These are phyloP conservation scores for Grus americana DNA, from an alignment of 2,113 vertebrate species.

Conservation along the genomic window DNA sequence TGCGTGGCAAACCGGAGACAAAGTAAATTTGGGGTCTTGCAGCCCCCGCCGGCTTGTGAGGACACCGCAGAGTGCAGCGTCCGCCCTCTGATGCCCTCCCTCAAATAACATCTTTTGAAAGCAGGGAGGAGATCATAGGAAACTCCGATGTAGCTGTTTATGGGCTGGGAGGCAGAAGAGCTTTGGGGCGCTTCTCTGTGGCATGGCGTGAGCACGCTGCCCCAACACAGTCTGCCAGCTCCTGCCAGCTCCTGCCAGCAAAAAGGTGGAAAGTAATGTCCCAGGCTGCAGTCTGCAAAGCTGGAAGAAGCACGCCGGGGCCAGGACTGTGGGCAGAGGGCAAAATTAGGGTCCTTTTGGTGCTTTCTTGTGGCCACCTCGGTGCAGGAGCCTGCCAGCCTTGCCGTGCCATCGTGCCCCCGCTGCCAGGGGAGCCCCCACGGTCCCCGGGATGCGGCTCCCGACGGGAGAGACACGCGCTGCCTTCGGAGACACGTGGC, in stretches of 20 bases:
- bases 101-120: background rate
- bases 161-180: background rate
- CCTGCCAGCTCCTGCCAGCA: background rate
- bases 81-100: background rate
- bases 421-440: fast-evolving
- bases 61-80: background rate
- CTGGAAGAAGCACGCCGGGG: fast-evolving
- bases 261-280: background rate
- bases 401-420: background rate
- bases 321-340: background rate
- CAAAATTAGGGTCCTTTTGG: background rate
- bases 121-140: fast-evolving
- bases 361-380: background rate
- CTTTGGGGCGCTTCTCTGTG: background rate
- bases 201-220: background rate
- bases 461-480: background rate
- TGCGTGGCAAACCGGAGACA: background rate
- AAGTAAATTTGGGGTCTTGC: background rate
- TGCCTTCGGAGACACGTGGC: background rate
- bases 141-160: background rate
- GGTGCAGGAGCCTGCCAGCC: background rate
- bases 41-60: background rate
- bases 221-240: background rate
- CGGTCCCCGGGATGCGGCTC: background rate
- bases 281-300: background rate